Evolutionary conservation across 2,797 vertebrate genomes (phyloP), one percentile per base, ranked within the genome.

Genomic region (Molossus alvarezi): DNA sequence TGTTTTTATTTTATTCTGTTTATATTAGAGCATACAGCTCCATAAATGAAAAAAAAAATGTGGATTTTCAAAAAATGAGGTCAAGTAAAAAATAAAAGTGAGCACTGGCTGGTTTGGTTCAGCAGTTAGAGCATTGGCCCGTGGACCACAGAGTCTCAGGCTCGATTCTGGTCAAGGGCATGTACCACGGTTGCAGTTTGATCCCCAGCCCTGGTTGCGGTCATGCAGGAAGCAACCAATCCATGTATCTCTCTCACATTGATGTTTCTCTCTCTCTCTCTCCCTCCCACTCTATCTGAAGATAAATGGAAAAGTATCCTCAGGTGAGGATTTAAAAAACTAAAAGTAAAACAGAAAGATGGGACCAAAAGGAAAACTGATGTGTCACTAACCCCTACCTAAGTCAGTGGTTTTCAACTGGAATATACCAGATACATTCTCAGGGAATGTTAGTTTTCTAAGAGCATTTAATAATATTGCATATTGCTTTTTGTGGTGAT

Each of bases 11-110:
- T 29, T 55, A 29, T 25, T 93, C 11, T 53, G n/a, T 91, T 91
- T 87, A 62, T 33, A 29, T 51, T 20, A 80, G 21, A 77, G 58
- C 33, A 65, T 20, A 58, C 3, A 67, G 21, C 37, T 77, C 15
- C 57, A 76, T 33, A 75, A 62, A 71, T 73, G 3, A 81, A 81
- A 89, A 82, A n/a, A n/a, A 82, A n/a, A n/a, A 64, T 0, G 4
- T 45, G 29, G 13, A 69, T 91, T 82, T 95, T 87, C 67, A 57
- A 79, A 95, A 96, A 79, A 27, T 79, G 27, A 93, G 4, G 33
- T 76, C 77, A 96, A 72, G 23, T 67, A 55, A 83, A 93, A 95
- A 82, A 86, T 72, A 60, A 84, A 95, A 33, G 33, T 33, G 33
- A 33, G 33, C 33, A 33, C 33, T 33, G 33, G 41, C 41, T 45